A percentile compares a stretch with the other conserved stretches of the same genome.
phyloP scores from a whole-genome alignment of 2,113 vertebrate species.

The Prietella phreatophila region DNA sequence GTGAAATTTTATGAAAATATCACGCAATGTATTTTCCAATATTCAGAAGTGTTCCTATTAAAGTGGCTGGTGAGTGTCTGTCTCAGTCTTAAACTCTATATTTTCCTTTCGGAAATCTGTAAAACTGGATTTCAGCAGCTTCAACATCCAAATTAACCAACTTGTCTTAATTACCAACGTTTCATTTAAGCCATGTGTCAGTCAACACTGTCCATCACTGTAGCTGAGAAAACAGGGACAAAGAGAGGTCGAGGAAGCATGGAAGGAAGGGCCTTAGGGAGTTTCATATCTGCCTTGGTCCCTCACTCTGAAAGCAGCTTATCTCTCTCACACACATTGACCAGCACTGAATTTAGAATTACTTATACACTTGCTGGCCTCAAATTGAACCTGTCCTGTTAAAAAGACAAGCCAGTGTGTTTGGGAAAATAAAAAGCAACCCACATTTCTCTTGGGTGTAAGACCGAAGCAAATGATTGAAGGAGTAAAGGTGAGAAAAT shows the following conservation, averaged over 20 bases:
- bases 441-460: neutral
- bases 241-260: neutral
- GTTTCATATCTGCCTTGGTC: constrained; percentile 29
- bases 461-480: neutral
- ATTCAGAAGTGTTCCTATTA: neutral
- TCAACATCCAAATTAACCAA: neutral
- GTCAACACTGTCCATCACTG: neutral
- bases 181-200: neutral
- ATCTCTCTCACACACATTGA: constrained; percentile 49
- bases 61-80: neutral
- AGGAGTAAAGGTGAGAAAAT: constrained; percentile 5
- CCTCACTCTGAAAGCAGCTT: constrained; percentile 24
- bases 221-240: neutral
- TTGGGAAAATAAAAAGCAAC: neutral
- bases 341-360: constrained; percentile 23
- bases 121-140: neutral
- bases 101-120: neutral
- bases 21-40: neutral
- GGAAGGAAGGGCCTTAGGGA: constrained; percentile 15
- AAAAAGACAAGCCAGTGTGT: neutral
- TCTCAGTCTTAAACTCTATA: neutral
- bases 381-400: constrained; percentile 44
- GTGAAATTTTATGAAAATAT: neutral
- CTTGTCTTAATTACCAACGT: neutral
- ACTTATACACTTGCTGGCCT: neutral